Evolutionary conservation across 2,888 invertebrate species (phyloP).

Genomic region (Drosophila tripunctata): DNA sequence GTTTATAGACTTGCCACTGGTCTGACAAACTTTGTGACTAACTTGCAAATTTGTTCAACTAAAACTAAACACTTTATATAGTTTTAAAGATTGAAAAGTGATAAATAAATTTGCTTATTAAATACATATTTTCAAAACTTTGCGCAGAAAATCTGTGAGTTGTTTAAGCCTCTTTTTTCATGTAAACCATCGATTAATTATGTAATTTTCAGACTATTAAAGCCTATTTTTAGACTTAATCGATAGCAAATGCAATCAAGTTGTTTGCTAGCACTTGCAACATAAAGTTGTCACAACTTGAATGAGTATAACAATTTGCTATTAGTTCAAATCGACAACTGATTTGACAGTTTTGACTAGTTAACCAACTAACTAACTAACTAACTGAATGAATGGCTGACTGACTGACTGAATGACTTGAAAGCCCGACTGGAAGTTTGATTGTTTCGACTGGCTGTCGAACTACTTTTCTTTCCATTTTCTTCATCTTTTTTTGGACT

Average conservation of each 20-base stretch:
- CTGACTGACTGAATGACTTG: conserved; percentile 22
- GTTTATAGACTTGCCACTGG: conserved; percentile 26
- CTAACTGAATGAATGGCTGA: conserved; percentile 16
- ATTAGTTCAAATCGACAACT: conserved; percentile 20
- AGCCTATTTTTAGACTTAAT: not conserved
- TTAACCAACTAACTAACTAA: conserved; percentile 39
- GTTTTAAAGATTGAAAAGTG: not conserved
- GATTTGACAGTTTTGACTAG: conserved; percentile 38
- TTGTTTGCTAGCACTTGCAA: not conserved
- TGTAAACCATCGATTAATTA: too few species aligned
- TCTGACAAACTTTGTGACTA: conserved; percentile 22
- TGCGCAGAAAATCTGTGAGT: too few species aligned
- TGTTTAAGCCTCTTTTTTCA: too few species aligned
- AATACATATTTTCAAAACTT: too few species aligned
- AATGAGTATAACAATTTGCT: not conserved
- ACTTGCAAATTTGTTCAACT: not conserved
- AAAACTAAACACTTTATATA: not conserved
- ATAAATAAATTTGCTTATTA: too few species aligned
- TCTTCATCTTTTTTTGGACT: conserved; percentile 3
- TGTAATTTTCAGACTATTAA: not conserved
- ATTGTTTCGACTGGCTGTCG: conserved; percentile 35
- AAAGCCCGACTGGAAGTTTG: conserved; percentile 10
- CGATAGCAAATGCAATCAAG: conserved; percentile 14
- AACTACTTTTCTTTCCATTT: not conserved
- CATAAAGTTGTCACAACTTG: conserved; percentile 10